These are phyloP conservation scores for Saccopteryx bilineata DNA, from an alignment of 2,113 vertebrate genomes.

Conservation along the genomic window DNA sequence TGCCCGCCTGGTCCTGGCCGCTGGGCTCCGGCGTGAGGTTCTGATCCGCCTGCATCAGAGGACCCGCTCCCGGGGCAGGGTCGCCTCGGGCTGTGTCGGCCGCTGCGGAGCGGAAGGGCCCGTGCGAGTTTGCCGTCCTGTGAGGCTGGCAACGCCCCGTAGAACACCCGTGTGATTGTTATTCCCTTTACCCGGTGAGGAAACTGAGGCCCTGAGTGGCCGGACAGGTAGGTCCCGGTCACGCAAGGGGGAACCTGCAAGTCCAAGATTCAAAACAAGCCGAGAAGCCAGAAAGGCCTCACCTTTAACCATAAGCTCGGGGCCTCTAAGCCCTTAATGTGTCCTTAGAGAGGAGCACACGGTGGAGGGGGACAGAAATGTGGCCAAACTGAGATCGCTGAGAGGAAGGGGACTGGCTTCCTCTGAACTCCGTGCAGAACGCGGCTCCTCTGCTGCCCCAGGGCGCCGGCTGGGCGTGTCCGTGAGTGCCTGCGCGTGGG, in stretches of 20 bases:
- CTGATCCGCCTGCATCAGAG: no score
- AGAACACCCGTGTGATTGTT: no score
- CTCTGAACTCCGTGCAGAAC: background rate
- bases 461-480: background rate
- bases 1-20: background rate
- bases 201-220: background rate
- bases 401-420: background rate
- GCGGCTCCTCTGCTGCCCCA: background rate
- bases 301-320: rapidly evolving
- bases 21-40: background rate
- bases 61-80: no score
- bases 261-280: background rate
- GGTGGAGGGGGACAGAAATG: rapidly evolving
- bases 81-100: no score
- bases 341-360: background rate
- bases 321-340: background rate
- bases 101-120: rapidly evolving
- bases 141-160: no score
- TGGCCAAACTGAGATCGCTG: rapidly evolving
- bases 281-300: background rate
- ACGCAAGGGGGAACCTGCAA: background rate
- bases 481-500: background rate
- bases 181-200: background rate
- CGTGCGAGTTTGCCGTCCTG: background rate
- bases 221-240: background rate